phyloP scores from a whole-genome alignment of 2,888 invertebrate genomes.

The Sialis fuliginosa region DNA sequence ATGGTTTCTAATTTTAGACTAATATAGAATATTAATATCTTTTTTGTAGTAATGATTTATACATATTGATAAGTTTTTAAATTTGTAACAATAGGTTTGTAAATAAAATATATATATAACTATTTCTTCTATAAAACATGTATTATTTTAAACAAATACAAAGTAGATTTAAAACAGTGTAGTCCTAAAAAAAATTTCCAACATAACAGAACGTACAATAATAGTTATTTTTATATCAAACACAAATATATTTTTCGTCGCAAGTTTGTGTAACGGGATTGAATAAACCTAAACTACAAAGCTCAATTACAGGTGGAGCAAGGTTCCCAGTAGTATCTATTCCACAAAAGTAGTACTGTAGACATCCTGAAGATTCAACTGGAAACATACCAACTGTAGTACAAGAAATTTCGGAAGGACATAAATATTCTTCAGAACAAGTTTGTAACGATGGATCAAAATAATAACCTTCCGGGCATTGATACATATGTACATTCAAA shows the following conservation, averaged over 20 bases:
- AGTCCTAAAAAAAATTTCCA: too few species aligned
- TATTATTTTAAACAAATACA: too few species aligned
- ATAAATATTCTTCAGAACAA: not conserved
- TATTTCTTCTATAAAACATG: too few species aligned
- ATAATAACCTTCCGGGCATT: not conserved
- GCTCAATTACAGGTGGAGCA: not conserved
- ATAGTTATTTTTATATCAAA: too few species aligned
- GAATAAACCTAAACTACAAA: not conserved
- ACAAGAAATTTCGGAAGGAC: not conserved
- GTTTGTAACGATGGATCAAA: slow-evolving; percentile 3
- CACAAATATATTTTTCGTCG: not conserved
- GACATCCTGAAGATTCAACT: not conserved
- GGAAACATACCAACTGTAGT: slow-evolving; percentile 1
- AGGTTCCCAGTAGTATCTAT: not conserved
- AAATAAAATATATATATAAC: too few species aligned
- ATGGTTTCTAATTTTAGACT: too few species aligned
- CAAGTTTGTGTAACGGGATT: not conserved
- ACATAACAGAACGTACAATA: too few species aligned
- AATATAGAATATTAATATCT: too few species aligned
- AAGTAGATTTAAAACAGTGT: too few species aligned
- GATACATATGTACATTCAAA: not conserved
- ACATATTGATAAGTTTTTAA: too few species aligned
- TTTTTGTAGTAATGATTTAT: too few species aligned
- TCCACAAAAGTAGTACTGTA: not conserved
- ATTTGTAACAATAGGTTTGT: too few species aligned